phyloP scores from a whole-genome alignment of 2,888 invertebrate genomes.

The Melolontha melolontha region DNA sequence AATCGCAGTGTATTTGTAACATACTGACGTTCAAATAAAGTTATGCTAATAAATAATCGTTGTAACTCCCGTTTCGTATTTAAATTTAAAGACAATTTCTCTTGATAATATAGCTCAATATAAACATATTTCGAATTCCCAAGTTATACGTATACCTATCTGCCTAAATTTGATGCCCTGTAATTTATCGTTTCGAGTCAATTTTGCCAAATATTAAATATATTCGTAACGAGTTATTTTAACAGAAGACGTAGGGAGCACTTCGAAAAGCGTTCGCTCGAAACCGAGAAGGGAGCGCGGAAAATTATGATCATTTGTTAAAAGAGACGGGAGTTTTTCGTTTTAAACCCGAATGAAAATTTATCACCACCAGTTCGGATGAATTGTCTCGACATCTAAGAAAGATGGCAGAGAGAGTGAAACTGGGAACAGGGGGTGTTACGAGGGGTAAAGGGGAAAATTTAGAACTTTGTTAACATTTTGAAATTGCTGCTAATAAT shows the following conservation, averaged over 20 bases:
- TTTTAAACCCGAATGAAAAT: slow-evolving; percentile 50
- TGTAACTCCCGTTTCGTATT: no score
- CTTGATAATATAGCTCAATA: no score
- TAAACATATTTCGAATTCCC: background rate
- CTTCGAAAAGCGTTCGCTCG: background rate
- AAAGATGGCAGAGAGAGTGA: background rate
- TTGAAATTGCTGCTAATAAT: slow-evolving; percentile 40
- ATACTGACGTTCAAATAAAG: no score
- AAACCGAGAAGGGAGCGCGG: slow-evolving; percentile 38
- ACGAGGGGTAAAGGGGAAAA: slow-evolving; percentile 12
- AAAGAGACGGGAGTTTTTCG: slow-evolving; percentile 47
- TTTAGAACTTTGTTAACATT: slow-evolving; percentile 41
- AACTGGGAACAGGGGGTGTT: slow-evolving; percentile 2
- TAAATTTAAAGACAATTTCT: no score
- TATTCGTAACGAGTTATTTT: slow-evolving; percentile 1
- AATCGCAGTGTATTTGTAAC: no score
- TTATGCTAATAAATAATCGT: no score
- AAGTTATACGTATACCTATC: no score
- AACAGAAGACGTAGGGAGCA: slow-evolving; percentile 1
- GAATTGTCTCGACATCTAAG: slow-evolving; percentile 43
- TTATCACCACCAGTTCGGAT: slow-evolving; percentile 47
- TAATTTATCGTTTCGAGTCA: slow-evolving; percentile 2
- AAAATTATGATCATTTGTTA: slow-evolving; percentile 54
- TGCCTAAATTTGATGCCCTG: background rate
- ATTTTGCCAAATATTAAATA: slow-evolving; percentile 27